Base-by-base conservation (phyloP, 2,113 vertebrate species). In the Monopterus albus region DNA sequence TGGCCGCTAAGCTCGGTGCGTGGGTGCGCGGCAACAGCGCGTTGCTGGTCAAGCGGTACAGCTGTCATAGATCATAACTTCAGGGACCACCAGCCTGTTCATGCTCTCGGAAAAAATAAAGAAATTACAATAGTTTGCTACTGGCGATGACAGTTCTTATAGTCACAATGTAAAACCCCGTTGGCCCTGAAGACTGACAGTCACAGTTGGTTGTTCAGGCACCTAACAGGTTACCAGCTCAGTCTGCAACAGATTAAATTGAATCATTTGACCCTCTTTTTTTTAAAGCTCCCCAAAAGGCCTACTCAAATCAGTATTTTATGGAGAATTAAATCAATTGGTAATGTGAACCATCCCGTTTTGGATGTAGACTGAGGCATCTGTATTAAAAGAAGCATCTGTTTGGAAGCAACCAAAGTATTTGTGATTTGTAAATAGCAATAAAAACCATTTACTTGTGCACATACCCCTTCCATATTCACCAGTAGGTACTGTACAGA, bases 11-110 rank as follows among this genome's bases (percentile, higher is more conserved):
- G 47, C 69, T 31, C 65, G 45, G 69, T 89, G 87, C 81, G 77
- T 83, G 79, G 79, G 81, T 81, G 87, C 84, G 87, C 69, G 78
- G 77, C 58, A 75, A 60, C 85, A 28, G 86, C 50, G 81, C 85
- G 81, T 79, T 71, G 60, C 29, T 62, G 78, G 76, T 72, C 68
- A 26, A 82, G 60, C 76, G 50, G 53, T 57, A 55, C 74, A 77
- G 60, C 81, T 79, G 80, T 63, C 79, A 75, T 42, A 73, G 70
- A 78, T 46, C 38, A 64, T 21, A 53, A 82, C 76, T 73, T 72
- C 45, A 15, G 62, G 58, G 72, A 55, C 60, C 43, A 17, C 57
- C 66, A 43, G 31, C 45, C 57, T 55, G 71, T 57, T 53, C 62
- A 38, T 51, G 5, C 67, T 64, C 26, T 2, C 1, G 38, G 18